Conservation (phyloP, 2,113 vertebrate genomes). For the Ginglymostoma cirratum region DNA sequence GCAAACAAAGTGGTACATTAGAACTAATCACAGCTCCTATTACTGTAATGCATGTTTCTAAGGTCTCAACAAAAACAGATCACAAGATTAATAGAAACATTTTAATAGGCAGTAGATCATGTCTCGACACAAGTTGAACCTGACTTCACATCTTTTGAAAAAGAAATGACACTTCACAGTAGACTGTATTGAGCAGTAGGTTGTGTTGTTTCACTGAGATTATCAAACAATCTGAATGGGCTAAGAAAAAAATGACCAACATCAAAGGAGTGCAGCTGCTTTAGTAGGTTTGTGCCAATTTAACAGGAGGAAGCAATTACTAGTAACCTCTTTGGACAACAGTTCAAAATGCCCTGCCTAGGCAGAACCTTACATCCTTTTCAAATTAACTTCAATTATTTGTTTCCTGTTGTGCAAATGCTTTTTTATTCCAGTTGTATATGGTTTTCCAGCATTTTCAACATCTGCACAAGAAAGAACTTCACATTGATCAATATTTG, state of each 20-base stretch:
- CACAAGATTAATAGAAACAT: background rate
- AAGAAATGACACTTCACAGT: background rate
- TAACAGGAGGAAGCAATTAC: slow-evolving; percentile 33
- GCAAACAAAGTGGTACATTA: background rate
- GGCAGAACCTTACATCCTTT: slow-evolving; percentile 27
- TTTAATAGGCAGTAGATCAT: background rate
- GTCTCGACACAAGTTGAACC: background rate
- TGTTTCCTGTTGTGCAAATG: slow-evolving; percentile 26
- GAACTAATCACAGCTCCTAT: slow-evolving; percentile 16
- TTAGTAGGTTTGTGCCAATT: background rate
- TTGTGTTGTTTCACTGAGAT: background rate
- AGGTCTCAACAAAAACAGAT: background rate
- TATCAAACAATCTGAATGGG: background rate
- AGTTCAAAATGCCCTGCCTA: slow-evolving; percentile 26
- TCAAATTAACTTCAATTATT: slow-evolving; percentile 32
- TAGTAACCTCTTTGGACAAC: slow-evolving; percentile 7
- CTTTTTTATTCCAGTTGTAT: background rate
- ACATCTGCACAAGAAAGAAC: background rate
- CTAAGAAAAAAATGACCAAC: background rate
- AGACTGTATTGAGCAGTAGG: background rate
- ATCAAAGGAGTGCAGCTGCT: background rate
- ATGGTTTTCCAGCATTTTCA: slow-evolving; percentile 7
- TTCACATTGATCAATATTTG: background rate
- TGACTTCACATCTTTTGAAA: background rate
- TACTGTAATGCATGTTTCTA: background rate